Percentiles rank a stretch among this genome's conserved stretches.
Evolutionary conservation across 2,888 invertebrate genomes (phyloP).

Genomic region (Polydrusus pterygomalis): DNA sequence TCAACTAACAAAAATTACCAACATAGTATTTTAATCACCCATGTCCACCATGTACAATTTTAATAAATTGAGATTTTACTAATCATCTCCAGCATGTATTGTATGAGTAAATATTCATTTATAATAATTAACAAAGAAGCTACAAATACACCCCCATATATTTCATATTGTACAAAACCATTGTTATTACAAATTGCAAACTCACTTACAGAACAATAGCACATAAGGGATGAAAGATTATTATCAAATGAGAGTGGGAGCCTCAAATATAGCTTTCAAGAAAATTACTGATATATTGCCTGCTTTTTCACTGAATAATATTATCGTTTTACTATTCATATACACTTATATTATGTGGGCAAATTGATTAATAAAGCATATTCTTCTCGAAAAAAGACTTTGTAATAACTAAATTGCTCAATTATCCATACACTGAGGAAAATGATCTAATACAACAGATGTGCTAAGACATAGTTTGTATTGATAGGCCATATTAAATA

Average conservation of each 20-base stretch:
- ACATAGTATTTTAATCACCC: not conserved
- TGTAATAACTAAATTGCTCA: too few species aligned
- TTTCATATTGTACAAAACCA: not conserved
- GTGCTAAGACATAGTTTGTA: too few species aligned
- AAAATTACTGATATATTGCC: not conserved
- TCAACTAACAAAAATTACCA: conserved; percentile 8
- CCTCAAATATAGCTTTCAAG: not conserved
- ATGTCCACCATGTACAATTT: not conserved
- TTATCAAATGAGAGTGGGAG: not conserved
- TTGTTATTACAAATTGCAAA: not conserved
- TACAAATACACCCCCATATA: conserved; percentile 18
- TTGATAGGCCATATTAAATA: too few species aligned
- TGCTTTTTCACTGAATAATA: not conserved
- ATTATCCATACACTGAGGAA: too few species aligned
- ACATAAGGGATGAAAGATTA: conserved; percentile 1
- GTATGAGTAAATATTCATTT: conserved; percentile 4
- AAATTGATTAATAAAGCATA: too few species aligned
- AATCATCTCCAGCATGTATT: conserved; percentile 13
- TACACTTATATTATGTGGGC: too few species aligned
- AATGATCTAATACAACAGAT: too few species aligned
- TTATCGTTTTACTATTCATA: too few species aligned
- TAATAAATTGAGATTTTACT: not conserved
- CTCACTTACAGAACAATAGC: not conserved
- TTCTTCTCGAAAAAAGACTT: too few species aligned
- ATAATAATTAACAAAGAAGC: conserved; percentile 6